phyloP scores from a whole-genome alignment of 2,888 invertebrate genomes.

The Pseudococcus viburni region DNA sequence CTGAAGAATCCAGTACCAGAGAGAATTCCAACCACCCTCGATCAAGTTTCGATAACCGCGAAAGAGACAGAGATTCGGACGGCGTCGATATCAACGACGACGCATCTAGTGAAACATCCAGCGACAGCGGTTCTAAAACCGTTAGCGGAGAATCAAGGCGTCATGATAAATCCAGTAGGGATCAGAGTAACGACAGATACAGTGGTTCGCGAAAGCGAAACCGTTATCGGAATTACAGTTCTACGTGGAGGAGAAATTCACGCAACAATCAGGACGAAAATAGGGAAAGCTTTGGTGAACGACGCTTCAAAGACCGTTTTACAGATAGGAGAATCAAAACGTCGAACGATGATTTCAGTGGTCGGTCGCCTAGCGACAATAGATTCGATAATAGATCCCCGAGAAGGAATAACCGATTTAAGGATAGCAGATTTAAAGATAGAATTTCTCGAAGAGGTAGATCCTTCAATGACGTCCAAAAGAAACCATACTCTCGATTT shows the following conservation, averaged over 20 bases:
- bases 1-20: too few species aligned
- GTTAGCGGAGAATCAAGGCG: neutral
- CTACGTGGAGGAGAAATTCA: neutral
- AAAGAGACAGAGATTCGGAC: neutral
- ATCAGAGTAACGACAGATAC: slow-evolving; percentile 7
- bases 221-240: neutral
- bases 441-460: neutral
- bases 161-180: neutral
- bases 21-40: too few species aligned
- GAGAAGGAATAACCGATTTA: too few species aligned
- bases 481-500: too few species aligned
- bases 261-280: slow-evolving; percentile 53
- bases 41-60: too few species aligned
- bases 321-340: neutral
- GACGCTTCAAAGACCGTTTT: slow-evolving; percentile 5
- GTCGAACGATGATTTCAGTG: neutral
- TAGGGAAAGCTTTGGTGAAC: neutral
- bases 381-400: neutral
- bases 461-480: too few species aligned
- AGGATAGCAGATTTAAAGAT: slow-evolving; percentile 10
- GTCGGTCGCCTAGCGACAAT: neutral
- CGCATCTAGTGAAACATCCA: neutral
- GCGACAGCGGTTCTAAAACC: neutral
- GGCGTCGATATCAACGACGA: slow-evolving; percentile 54
- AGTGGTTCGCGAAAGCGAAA: slow-evolving; percentile 30